Conservation (phyloP, 1,140 invertebrate genomes). For the Drosophila micromelanica region DNA sequence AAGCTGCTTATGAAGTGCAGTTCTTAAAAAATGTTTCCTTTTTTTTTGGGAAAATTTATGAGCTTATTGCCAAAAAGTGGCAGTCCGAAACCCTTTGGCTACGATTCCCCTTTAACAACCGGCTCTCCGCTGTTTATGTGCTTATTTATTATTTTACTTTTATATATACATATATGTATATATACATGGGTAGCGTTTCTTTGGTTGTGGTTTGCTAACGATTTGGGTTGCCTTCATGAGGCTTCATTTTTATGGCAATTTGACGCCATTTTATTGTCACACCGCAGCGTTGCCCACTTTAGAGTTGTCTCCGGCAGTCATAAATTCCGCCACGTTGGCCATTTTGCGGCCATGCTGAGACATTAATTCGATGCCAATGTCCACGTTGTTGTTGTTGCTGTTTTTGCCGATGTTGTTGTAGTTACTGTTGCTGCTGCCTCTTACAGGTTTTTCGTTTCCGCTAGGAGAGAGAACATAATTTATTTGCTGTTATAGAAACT, state of each 20-base stretch:
- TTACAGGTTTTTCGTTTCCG: conserved; percentile 55
- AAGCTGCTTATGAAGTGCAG: conserved; percentile 29
- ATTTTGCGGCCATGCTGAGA: conserved; percentile 73
- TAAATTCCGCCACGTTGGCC: conserved; percentile 74
- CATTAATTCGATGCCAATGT: conserved; percentile 74
- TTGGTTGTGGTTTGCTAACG: conserved; percentile 46
- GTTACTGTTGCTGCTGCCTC: conserved; percentile 20
- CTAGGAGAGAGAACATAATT: conserved; percentile 56
- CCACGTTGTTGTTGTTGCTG: conserved; percentile 12
- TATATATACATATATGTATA: conserved; percentile 30
- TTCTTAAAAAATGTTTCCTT: not conserved
- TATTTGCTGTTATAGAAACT: conserved; percentile 73
- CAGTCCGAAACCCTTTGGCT: conserved; percentile 35
- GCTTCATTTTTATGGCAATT: conserved; percentile 74
- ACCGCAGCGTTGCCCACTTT: conserved; percentile 67
- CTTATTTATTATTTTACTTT: conserved; percentile 79
- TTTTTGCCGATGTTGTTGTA: not conserved
- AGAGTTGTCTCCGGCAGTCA: conserved; percentile 75
- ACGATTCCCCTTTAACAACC: not conserved
- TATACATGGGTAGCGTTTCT: conserved; percentile 55
- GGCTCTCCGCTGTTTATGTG: conserved; percentile 47
- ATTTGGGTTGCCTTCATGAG: conserved; percentile 17
- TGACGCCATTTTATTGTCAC: conserved; percentile 81
- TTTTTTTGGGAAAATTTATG: conserved; percentile 26
- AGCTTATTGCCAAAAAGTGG: conserved; percentile 25